phyloP scores from a whole-genome alignment of 2,113 vertebrate genomes.

The Gulo gulo region DNA sequence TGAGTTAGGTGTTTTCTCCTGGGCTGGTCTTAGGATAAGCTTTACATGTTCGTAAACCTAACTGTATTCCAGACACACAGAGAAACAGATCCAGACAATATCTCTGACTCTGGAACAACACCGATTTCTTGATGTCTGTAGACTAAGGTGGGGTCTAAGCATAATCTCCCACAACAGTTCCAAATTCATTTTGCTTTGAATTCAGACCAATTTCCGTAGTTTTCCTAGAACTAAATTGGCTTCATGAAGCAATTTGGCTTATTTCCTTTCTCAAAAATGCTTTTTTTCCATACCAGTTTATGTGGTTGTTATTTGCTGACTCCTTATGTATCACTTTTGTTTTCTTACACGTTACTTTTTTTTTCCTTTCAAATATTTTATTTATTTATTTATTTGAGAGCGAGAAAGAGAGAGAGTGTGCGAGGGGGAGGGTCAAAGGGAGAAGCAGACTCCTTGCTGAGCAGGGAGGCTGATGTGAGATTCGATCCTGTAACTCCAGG shows the following conservation, averaged over 20 bases:
- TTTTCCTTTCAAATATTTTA: no score
- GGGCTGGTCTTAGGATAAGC: neutral
- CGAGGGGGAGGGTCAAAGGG: no score
- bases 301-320: neutral
- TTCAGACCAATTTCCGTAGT: neutral
- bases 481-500: no score
- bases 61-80: neutral
- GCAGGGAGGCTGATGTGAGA: no score
- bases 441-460: no score
- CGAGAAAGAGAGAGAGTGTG: no score
- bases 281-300: neutral
- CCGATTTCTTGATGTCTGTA: neutral
- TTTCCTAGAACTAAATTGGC: neutral
- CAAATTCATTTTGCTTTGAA: constrained; percentile 29
- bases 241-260: constrained; percentile 28
- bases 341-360: neutral
- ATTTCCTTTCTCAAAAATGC: neutral
- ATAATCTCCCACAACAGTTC: neutral
- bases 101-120: neutral
- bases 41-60: neutral
- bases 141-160: neutral
- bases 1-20: neutral
- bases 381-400: no score
- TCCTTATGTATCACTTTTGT: neutral
- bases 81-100: neutral